Base-by-base conservation (phyloP, 2,888 invertebrate species). In the Hecatera dysodea region DNA sequence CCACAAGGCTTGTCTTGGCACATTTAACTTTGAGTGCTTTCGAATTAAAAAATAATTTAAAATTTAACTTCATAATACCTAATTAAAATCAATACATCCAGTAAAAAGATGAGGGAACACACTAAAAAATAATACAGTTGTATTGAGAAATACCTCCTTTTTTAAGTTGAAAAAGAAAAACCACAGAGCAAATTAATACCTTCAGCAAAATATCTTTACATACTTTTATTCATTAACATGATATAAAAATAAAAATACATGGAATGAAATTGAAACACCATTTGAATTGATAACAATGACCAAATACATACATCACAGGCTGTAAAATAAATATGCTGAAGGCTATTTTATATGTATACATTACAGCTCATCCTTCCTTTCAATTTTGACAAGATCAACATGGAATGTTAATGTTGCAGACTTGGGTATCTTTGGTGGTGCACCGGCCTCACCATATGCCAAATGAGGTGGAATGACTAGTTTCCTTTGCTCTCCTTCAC, bases 381-480 rank as follows among this genome's bases (percentile, higher is more conserved):
- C 97, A 86, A 98, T 98, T 90, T 97, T 98, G 0, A 98, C 93
- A 74, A 98, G 94, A 93, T 98, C 98, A 27, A 98, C 97, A 91
- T 98, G 97, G 94, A 98, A 98, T 86, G 97, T 96, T 15, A 98
- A 95, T n/a, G 97, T 97, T 61, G 98, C 97, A 90, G 97, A 97
- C 65, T 97, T 97, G 53, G 98, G 98, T 87, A 99, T 98, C 91
- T 98, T 98, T 7, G 98, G 98, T 57, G 98, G 98, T 4, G 98
- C 97, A 65, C 99, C 99, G 64, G 96, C 95, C 68, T 97, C 97
- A 55, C 99, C 99, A 91, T 99, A 99, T 0, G 97, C 99, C 80
- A 99, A 93, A 85, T 98, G 98, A 15, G 98, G 97, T 19, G 98
- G 98, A 86, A 99, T 98, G 6, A 98, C 98, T 52, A 99, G 94